phyloP scores from a whole-genome alignment of 2,888 invertebrate species.

The Perdita meconis region DNA sequence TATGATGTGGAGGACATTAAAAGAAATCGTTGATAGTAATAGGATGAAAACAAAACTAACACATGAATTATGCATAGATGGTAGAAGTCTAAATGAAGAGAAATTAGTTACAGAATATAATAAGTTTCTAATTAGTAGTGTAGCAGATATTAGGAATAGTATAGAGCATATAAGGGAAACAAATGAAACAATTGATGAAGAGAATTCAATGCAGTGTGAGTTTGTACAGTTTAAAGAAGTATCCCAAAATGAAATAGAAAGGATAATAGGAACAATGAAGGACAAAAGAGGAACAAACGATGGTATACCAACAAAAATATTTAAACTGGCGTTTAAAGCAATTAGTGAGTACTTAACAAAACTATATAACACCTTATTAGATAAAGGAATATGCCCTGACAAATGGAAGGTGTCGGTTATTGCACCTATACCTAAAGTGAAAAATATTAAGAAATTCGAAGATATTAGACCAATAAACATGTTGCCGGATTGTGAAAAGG shows the following conservation, averaged over 20 bases:
- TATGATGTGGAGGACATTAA: background rate
- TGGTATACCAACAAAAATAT: background rate
- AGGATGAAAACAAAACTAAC: background rate
- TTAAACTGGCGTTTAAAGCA: background rate
- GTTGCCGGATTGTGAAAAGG: background rate
- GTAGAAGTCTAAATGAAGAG: background rate
- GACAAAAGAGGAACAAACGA: background rate
- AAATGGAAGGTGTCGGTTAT: background rate
- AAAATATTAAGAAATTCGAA: background rate
- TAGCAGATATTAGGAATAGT: background rate
- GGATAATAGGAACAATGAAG: background rate
- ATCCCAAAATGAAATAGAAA: background rate
- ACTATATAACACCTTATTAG: background rate
- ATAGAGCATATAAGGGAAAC: background rate
- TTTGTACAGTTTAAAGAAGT: background rate
- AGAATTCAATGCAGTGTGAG: background rate
- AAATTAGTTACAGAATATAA: background rate
- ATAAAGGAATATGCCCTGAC: background rate
- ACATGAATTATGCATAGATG: background rate
- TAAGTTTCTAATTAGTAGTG: background rate
- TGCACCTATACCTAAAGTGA: background rate
- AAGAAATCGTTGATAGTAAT: background rate
- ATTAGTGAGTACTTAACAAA: background rate
- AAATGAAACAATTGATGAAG: background rate
- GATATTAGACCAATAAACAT: background rate